phyloP scores from a whole-genome alignment of 2,113 vertebrate genomes.

The Alaudala cheleensis region DNA sequence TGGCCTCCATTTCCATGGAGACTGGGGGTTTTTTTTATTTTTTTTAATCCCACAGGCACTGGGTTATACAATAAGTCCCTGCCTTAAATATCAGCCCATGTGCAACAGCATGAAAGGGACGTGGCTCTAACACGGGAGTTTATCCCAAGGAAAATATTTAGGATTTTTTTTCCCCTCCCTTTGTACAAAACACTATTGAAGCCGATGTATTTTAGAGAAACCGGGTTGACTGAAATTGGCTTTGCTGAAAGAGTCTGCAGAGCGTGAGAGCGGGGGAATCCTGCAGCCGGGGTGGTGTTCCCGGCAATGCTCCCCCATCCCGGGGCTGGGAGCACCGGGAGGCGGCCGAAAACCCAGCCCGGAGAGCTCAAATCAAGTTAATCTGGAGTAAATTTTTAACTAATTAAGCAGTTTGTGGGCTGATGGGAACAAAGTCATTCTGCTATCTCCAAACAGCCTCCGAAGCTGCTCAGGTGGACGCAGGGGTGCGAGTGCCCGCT shows the following conservation, averaged over 20 bases:
- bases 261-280: not conserved
- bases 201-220: not conserved
- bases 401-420: not conserved
- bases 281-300: not conserved
- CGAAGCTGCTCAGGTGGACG: not conserved
- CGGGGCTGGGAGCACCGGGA: not conserved
- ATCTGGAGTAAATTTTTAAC: not conserved
- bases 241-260: not conserved
- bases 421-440: not conserved
- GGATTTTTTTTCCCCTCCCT: not conserved
- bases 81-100: conserved; percentile 51
- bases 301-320: accelerated
- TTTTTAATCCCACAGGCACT: conserved; percentile 51
- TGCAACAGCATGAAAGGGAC: conserved; percentile 24
- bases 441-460: not conserved
- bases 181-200: not conserved
- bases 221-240: not conserved
- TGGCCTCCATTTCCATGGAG: conserved; percentile 65
- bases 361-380: not conserved
- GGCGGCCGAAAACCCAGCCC: not conserved
- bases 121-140: not conserved
- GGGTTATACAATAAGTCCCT: conserved; percentile 49
- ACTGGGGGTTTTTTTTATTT: not conserved
- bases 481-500: not conserved
- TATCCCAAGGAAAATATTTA: conserved; percentile 54